A percentile compares a stretch with the other conserved stretches of the same genome.
phyloP scores from a whole-genome alignment of 2,113 vertebrate genomes.

The Mesembrinibis cayennensis region DNA sequence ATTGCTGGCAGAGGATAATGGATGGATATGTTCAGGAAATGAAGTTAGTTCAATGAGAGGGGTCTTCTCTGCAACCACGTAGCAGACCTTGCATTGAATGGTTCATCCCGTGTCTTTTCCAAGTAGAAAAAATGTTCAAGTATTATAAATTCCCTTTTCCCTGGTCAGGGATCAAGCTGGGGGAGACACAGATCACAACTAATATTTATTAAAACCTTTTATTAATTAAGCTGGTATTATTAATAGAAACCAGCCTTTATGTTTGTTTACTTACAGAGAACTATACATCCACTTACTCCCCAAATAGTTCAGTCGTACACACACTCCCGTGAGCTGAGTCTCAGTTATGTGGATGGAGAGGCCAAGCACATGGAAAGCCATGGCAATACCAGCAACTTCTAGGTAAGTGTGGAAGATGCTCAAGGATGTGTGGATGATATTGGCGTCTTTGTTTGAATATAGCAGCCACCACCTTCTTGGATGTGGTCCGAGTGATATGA shows the following conservation, averaged over 20 bases:
- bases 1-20: not conserved
- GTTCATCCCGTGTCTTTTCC: not conserved
- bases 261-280: not conserved
- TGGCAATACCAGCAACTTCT: not conserved
- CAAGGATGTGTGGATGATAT: no score
- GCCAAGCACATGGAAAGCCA: not conserved
- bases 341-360: not conserved
- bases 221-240: not conserved
- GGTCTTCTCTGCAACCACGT: not conserved
- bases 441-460: fast-evolving
- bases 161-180: not conserved
- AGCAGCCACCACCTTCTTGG: not conserved
- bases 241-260: not conserved
- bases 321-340: fast-evolving
- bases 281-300: no score
- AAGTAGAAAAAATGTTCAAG: not conserved
- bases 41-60: not conserved
- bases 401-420: not conserved
- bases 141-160: not conserved
- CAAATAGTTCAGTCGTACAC: not conserved
- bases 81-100: not conserved
- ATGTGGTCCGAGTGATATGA: fast-evolving
- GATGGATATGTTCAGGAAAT: not conserved
- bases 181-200: not conserved
- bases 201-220: not conserved